Evolutionary conservation across 1,140 invertebrate species (phyloP).

Genomic region (Neodiprion lecontei): DNA sequence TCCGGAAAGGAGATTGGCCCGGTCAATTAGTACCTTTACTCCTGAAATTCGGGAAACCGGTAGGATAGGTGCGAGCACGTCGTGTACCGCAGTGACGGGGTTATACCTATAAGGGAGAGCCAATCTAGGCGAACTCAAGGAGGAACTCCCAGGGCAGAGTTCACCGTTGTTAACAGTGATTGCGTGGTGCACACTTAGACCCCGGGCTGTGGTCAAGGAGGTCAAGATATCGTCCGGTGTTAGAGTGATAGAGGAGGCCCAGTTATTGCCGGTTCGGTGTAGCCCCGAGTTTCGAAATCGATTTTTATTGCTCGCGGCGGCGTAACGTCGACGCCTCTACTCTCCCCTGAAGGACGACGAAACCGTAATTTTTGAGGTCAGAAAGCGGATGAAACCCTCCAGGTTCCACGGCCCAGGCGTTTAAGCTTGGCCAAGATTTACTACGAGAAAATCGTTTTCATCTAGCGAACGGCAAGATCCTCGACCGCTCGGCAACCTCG

Average conservation of each 20-base stretch:
- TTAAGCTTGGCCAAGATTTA: too few relatives aligned
- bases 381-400: background rate
- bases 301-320: background rate
- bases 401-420: background rate
- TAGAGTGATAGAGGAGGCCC: background rate
- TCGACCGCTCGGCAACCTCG: too few relatives aligned
- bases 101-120: background rate
- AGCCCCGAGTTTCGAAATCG: background rate
- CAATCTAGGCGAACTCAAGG: background rate
- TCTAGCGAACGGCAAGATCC: too few relatives aligned
- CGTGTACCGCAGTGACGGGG: too few relatives aligned
- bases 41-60: too few relatives aligned
- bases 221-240: slow-evolving; percentile 3
- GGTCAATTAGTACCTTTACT: too few relatives aligned
- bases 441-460: too few relatives aligned
- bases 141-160: background rate
- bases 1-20: too few relatives aligned
- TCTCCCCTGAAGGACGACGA: background rate
- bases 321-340: background rate
- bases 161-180: slow-evolving; percentile 7
- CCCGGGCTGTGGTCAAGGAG: background rate
- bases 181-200: slow-evolving; percentile 3
- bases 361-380: background rate
- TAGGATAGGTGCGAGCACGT: too few relatives aligned
- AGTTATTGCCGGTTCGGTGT: background rate